phyloP scores from a whole-genome alignment of 2,113 vertebrate species.

The Elephas maximus region DNA sequence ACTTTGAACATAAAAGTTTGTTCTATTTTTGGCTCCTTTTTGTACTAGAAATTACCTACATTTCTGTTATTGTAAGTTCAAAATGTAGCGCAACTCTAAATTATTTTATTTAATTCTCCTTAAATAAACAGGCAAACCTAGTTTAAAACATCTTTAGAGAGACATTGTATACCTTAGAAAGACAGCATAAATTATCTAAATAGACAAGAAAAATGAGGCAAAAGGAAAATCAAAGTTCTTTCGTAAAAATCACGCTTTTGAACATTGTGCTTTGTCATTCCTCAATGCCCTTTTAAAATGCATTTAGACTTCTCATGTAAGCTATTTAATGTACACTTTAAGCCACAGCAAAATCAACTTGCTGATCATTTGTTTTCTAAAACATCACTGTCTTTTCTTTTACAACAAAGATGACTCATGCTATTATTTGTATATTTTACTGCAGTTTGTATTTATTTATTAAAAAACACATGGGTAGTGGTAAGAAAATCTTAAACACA shows the following conservation, averaged over 20 bases:
- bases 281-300: not conserved
- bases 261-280: not conserved
- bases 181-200: not conserved
- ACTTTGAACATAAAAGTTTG: not conserved
- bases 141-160: not conserved
- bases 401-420: not conserved
- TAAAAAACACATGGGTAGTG: not conserved
- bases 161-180: not conserved
- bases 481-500: not conserved
- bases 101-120: conserved; percentile 44
- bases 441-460: not conserved
- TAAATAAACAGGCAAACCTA: not conserved
- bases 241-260: not conserved
- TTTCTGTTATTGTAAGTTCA: not conserved
- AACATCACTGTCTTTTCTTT: not conserved
- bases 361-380: conserved; percentile 24
- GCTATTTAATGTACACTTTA: not conserved
- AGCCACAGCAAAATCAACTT: not conserved
- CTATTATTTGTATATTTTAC: not conserved
- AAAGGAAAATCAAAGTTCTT: not conserved
- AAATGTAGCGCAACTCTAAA: not conserved
- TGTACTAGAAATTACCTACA: not conserved
- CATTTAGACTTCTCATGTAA: not conserved
- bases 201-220: not conserved
- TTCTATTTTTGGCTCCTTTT: not conserved